These are phyloP conservation scores for Hormiphora californensis DNA, from an alignment of 37 sponge, comb jelly and placozoan genomes.

Conservation along the genomic window DNA sequence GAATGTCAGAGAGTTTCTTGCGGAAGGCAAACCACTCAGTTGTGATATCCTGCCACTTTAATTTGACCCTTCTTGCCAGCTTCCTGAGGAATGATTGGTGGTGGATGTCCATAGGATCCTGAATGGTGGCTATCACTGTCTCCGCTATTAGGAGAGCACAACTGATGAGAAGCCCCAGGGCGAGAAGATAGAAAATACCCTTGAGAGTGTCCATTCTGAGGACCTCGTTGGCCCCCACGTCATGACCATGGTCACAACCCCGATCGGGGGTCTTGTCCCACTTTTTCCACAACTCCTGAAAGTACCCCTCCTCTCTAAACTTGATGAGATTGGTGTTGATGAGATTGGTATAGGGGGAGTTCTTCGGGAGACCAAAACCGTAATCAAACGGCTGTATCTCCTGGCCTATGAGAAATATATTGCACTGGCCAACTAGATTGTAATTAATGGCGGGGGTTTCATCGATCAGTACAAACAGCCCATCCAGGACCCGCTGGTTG, in stretches of 20 bases:
- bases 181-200: constrained; percentile 1
- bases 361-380: constrained; percentile 22
- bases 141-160: background rate
- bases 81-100: constrained; percentile 15
- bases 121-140: constrained; percentile 5
- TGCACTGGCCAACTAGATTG: background rate
- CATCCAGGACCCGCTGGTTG: background rate
- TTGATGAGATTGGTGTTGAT: constrained; percentile 19
- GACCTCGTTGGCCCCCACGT: constrained; percentile 43
- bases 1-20: too few relatives aligned
- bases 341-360: constrained; percentile 28
- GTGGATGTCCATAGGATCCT: background rate
- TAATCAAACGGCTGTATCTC: constrained; percentile 51
- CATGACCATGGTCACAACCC: background rate
- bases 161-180: constrained; percentile 17
- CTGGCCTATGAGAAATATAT: background rate
- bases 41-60: constrained; percentile 17
- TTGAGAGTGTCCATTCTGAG: background rate
- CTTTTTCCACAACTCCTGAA: constrained; percentile 46
- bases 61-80: background rate
- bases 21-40: constrained; percentile 49
- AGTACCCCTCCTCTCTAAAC: background rate
- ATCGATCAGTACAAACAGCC: background rate
- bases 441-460: constrained; percentile 28
- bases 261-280: constrained; percentile 32